phyloP scores from a whole-genome alignment of 2,113 vertebrate species.

The Corydoras sp. region DNA sequence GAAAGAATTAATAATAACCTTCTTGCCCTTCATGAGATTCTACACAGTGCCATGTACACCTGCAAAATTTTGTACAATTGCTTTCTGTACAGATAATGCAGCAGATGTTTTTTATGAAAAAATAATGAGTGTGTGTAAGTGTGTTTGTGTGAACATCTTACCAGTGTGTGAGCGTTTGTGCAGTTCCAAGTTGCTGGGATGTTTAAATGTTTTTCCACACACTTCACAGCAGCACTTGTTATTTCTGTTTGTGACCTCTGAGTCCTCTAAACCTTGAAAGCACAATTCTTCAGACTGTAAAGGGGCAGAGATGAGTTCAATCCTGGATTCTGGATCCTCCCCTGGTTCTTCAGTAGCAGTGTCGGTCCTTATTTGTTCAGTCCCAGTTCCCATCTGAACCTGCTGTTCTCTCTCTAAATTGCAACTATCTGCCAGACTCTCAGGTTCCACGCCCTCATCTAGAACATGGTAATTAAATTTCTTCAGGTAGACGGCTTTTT shows the following conservation, averaged over 20 bases:
- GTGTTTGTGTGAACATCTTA: constrained; percentile 45
- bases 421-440: constrained; percentile 44
- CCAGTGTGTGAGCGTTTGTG: constrained; percentile 95
- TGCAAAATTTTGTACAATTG: too few relatives aligned
- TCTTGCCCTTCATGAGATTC: too few relatives aligned
- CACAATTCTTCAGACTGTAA: constrained; percentile 45
- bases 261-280: constrained; percentile 29
- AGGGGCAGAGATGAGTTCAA: constrained; percentile 36
- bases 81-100: too few relatives aligned
- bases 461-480: constrained; percentile 82
- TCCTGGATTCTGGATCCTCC: constrained; percentile 34
- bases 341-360: constrained; percentile 46
- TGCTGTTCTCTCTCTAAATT: constrained; percentile 41
- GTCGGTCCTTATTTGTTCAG: constrained; percentile 26
- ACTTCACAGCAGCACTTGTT: constrained; percentile 82
- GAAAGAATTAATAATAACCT: too few relatives aligned
- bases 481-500: constrained; percentile 85
- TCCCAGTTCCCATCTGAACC: constrained; percentile 41
- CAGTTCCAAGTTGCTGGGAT: constrained; percentile 95
- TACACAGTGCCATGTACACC: too few relatives aligned
- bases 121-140: neutral
- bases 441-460: constrained; percentile 59
- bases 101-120: too few relatives aligned
- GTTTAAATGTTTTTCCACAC: constrained; percentile 93
- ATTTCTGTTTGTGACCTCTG: constrained; percentile 51